Percentiles rank a stretch among this genome's conserved stretches.
Evolutionary conservation across 2,888 invertebrate genomes (phyloP).

Genomic region (Thera britannica): DNA sequence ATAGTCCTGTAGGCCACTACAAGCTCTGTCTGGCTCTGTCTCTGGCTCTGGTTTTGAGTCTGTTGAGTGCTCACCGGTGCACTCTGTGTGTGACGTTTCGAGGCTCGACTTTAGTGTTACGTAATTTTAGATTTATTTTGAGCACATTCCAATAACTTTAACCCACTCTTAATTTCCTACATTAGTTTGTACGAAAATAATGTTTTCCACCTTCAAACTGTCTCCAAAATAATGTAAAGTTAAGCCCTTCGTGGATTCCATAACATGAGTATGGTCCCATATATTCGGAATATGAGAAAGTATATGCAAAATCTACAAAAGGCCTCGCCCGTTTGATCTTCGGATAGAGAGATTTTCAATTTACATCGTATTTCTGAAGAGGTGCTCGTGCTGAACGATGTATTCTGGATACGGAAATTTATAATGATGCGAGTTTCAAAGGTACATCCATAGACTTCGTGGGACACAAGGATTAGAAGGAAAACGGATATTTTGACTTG

Average conservation of each 20-base stretch:
- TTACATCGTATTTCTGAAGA: conserved; percentile 65
- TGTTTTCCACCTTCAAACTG: conserved; percentile 14
- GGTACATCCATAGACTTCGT: background rate
- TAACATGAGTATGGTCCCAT: conserved; percentile 34
- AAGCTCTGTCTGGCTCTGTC: too few relatives aligned
- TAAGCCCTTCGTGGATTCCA: conserved; percentile 24
- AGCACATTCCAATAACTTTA: too few relatives aligned
- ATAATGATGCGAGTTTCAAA: conserved; percentile 20
- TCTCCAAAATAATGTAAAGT: conserved; percentile 30
- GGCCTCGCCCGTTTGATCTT: conserved; percentile 69
- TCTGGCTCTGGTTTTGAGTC: too few relatives aligned
- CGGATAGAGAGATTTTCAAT: conserved; percentile 78
- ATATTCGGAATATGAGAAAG: conserved; percentile 34
- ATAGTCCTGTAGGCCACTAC: too few relatives aligned
- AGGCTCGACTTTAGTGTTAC: too few relatives aligned
- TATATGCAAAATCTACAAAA: conserved; percentile 60
- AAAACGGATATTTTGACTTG: too few relatives aligned
- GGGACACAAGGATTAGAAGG: background rate
- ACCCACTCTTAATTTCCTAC: too few relatives aligned
- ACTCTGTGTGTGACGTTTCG: too few relatives aligned
- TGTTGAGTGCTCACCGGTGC: too few relatives aligned
- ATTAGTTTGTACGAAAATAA: background rate
- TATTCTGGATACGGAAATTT: conserved; percentile 25
- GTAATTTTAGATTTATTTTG: too few relatives aligned
- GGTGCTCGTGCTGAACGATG: conserved; percentile 17